Evolutionary conservation across 2,888 invertebrate species (phyloP).

Genomic region (Cephus sareptanus): DNA sequence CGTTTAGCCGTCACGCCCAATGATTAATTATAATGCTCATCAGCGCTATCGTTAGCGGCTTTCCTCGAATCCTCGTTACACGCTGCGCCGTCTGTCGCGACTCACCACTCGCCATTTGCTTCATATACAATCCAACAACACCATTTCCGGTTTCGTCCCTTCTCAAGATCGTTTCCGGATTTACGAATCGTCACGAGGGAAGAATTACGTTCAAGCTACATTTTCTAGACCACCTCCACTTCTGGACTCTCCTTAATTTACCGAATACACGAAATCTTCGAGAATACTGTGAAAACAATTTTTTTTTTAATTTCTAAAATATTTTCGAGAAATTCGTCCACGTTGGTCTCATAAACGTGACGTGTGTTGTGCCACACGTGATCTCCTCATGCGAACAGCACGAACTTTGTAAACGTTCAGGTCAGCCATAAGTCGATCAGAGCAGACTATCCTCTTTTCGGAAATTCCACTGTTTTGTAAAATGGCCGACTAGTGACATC

Average conservation of each 20-base stretch:
- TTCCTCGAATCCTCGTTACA: neutral
- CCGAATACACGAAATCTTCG: too few relatives aligned
- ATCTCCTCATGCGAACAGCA: neutral
- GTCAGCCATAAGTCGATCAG: neutral
- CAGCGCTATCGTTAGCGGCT: conserved; percentile 9
- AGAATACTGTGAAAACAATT: neutral
- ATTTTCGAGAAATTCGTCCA: neutral
- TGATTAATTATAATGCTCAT: conserved; percentile 20
- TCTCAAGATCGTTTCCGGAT: neutral
- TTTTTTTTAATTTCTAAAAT: neutral
- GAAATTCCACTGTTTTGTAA: neutral
- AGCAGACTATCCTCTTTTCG: neutral
- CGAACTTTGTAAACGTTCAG: neutral
- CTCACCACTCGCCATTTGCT: neutral
- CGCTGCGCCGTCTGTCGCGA: neutral
- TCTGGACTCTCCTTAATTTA: neutral
- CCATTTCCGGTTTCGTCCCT: neutral
- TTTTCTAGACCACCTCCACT: neutral
- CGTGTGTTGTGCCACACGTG: neutral
- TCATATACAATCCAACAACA: neutral
- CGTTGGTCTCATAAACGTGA: neutral
- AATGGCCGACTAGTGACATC: neutral
- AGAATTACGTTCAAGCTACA: neutral
- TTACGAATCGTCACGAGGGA: neutral
- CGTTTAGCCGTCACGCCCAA: conserved; percentile 1